phyloP scores from a whole-genome alignment of 1,140 invertebrate species.

The Globodera ellingtonae region DNA sequence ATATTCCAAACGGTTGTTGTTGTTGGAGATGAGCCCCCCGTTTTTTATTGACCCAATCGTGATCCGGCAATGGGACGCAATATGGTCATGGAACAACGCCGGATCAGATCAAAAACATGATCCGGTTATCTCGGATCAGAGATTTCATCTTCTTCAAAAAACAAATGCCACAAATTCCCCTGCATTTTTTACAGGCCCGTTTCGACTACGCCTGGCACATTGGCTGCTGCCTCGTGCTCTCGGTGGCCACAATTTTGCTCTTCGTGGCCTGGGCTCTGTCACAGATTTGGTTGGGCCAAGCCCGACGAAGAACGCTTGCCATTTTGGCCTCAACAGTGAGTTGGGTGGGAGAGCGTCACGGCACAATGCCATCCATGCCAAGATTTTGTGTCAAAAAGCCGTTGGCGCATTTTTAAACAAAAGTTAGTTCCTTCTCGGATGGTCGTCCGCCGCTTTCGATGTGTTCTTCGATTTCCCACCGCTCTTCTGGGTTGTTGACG shows the following conservation, averaged over 20 bases:
- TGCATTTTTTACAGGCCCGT: no score
- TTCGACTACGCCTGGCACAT: no score
- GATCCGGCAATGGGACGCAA: no score
- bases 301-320: background rate
- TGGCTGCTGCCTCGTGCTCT: no score
- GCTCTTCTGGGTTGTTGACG: constrained; percentile 79
- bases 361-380: no score
- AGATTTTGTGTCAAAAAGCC: constrained; percentile 26
- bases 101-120: no score
- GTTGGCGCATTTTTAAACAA: constrained; percentile 38
- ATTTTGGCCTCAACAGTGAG: constrained; percentile 23
- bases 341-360: background rate
- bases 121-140: no score
- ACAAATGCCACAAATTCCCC: no score
- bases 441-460: constrained; percentile 72
- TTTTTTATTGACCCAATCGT: background rate
- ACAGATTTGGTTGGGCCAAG: constrained; percentile 17
- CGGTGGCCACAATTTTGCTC: no score
- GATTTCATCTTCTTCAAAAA: no score
- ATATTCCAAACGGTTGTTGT: constrained; percentile 32
- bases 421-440: constrained; percentile 36
- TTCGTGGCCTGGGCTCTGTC: constrained; percentile 72
- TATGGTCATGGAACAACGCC: no score
- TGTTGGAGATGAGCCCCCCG: no score
- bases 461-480: constrained; percentile 87